Conservation (phyloP, 1,140 invertebrate species). For the Zeugodacus cucurbitae region DNA sequence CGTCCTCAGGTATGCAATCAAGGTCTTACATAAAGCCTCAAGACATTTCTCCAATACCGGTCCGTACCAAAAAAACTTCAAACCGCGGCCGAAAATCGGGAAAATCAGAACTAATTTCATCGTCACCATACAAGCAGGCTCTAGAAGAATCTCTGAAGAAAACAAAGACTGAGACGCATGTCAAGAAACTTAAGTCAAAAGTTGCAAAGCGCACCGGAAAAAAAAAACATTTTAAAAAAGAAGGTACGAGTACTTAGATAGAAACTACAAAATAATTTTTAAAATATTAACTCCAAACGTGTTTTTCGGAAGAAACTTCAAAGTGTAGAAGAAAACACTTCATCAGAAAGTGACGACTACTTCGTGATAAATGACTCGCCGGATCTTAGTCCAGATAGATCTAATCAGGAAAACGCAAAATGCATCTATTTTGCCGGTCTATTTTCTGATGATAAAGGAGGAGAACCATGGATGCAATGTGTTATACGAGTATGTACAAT, state of each 20-base stretch:
- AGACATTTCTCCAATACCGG: no score
- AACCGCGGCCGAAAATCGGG: background rate
- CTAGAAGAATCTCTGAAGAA: background rate
- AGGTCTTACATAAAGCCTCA: background rate
- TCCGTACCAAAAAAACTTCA: background rate
- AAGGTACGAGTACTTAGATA: background rate
- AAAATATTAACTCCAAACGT: no score
- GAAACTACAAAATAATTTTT: background rate
- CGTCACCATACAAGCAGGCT: background rate
- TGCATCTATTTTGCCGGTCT: background rate
- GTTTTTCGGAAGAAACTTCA: no score
- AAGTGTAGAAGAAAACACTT: no score
- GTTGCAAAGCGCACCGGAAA: no score
- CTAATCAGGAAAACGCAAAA: background rate
- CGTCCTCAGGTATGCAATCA: background rate
- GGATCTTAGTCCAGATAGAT: no score
- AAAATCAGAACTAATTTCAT: background rate
- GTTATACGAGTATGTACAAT: background rate
- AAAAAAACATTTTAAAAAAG: background rate
- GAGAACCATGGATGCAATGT: background rate
- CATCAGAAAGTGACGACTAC: no score
- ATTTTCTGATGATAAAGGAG: background rate
- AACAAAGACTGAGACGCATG: background rate
- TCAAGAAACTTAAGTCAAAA: background rate
- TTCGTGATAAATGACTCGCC: no score